Evolutionary conservation across 1,140 invertebrate species (phyloP), one percentile per base, ranked within the genome.

Genomic region (Pseudomyrmex cubaensis): DNA sequence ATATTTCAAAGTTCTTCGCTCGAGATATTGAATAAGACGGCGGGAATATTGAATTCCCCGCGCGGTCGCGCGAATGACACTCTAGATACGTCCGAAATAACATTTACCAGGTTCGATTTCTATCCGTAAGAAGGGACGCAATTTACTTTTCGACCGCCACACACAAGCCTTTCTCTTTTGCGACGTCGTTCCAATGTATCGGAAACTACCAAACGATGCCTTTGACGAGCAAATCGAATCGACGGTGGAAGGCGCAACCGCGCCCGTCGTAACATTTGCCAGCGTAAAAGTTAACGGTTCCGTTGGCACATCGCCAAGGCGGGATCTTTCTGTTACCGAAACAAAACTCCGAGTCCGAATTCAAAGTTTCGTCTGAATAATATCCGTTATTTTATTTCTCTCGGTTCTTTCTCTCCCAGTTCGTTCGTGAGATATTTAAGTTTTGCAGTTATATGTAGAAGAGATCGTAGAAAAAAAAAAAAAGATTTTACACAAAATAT

Each of bases 31-130:
- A 48, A 54, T 82, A 75, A 82, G 78, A 57, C 59, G 77, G 54
- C 20, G 64, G 13, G 70, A 75, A 82, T 82, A 82, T 82, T 82
- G 78, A 82, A 82, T 82, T 75, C 56, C 3, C 15, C 17, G 13
- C 13, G 7, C 7, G 7, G 17, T 15, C 44, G 44, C 44, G 8
- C 52, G 15, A 78, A 35, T 59, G 48, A 12, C 70, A 56, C 70
- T 82, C 57, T 12, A 63, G 78, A 63, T 75, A 75, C 48, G 70
- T 62, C 17, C 48, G 25, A 63, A 82, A 75, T 73, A 82, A 75
- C 70, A 25, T 73, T 63, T 54, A 22, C 20, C 13, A 15, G 13
- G 59, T 50, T 13, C 70, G 70, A 82, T 82, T 82, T 56, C 48
- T 35, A 75, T 8, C 25, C 35, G 35, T 35, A 48, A 56, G 59